Conservation (phyloP, 2,113 vertebrate species). For the Petroica traversi region DNA sequence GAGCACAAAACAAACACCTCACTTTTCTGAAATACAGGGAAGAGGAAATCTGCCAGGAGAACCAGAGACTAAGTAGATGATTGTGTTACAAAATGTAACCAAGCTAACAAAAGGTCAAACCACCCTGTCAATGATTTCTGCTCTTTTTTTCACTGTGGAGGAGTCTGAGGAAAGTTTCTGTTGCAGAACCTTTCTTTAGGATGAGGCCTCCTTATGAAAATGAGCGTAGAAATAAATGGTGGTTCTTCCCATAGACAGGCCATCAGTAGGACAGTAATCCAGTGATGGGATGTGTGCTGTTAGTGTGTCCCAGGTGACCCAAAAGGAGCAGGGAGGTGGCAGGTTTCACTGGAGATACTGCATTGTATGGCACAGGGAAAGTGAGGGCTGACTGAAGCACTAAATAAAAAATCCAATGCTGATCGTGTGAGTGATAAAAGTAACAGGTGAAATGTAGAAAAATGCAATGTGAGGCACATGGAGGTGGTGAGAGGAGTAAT, state of each 20-base stretch:
- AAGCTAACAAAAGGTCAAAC: not conserved
- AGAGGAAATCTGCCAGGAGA: not conserved
- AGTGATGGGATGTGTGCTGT: not conserved
- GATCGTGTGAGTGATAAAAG: fast-evolving
- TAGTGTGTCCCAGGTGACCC: not conserved
- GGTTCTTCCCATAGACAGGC: not conserved
- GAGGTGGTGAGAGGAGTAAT: not conserved
- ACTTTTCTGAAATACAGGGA: not conserved
- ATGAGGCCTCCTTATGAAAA: not conserved
- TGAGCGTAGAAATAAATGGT: not conserved
- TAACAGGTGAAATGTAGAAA: not conserved
- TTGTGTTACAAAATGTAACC: not conserved
- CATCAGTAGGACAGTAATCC: not conserved
- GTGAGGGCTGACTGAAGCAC: not conserved
- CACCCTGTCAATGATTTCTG: not conserved
- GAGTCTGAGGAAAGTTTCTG: not conserved
- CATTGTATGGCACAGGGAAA: not conserved
- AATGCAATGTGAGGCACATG: not conserved
- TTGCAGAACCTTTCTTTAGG: not conserved
- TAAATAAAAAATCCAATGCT: not conserved
- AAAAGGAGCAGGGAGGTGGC: not conserved
- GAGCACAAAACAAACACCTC: not conserved
- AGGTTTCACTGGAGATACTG: not conserved
- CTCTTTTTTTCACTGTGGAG: not conserved
- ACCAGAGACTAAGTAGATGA: not conserved